Evolutionary conservation across 2,797 vertebrate genomes (phyloP).

Genomic region (Miichthys miiuy): DNA sequence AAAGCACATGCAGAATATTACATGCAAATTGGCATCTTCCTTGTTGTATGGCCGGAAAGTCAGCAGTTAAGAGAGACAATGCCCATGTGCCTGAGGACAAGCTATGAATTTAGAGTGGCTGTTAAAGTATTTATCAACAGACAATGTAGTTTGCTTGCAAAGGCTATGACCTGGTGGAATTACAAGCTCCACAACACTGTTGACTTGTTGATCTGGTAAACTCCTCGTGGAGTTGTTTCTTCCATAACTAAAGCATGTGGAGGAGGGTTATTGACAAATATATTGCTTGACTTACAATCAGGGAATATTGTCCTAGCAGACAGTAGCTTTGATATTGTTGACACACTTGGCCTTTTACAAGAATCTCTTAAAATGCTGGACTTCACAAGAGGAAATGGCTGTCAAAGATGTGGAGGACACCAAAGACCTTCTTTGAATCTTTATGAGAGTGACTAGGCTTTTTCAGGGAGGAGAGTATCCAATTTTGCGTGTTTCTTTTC

Average conservation of each 20-base stretch:
- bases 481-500: background rate
- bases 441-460: slow-evolving; percentile 2
- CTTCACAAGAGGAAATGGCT: slow-evolving; percentile 32
- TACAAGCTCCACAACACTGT: slow-evolving; percentile 37
- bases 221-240: slow-evolving; percentile 24
- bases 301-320: slow-evolving; percentile 12
- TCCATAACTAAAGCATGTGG: slow-evolving; percentile 9
- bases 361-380: slow-evolving; percentile 21
- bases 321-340: slow-evolving; percentile 25
- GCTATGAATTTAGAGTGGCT: slow-evolving; percentile 47
- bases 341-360: slow-evolving; percentile 41
- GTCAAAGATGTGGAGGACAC: slow-evolving; percentile 14
- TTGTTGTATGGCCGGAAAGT: background rate
- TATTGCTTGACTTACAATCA: slow-evolving; percentile 14
- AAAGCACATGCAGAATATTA: background rate
- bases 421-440: slow-evolving; percentile 11
- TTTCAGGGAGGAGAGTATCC: too few relatives aligned
- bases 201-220: slow-evolving; percentile 41
- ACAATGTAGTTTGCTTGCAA: slow-evolving; percentile 38
- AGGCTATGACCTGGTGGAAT: slow-evolving; percentile 42
- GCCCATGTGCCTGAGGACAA: slow-evolving; percentile 17
- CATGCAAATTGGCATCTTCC: background rate
- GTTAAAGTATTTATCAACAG: slow-evolving; percentile 59
- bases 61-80: slow-evolving; percentile 18
- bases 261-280: slow-evolving; percentile 31